These are phyloP conservation scores for Myoxocephalus aenaeus DNA, from an alignment of 2,797 vertebrate species.

Conservation along the genomic window DNA sequence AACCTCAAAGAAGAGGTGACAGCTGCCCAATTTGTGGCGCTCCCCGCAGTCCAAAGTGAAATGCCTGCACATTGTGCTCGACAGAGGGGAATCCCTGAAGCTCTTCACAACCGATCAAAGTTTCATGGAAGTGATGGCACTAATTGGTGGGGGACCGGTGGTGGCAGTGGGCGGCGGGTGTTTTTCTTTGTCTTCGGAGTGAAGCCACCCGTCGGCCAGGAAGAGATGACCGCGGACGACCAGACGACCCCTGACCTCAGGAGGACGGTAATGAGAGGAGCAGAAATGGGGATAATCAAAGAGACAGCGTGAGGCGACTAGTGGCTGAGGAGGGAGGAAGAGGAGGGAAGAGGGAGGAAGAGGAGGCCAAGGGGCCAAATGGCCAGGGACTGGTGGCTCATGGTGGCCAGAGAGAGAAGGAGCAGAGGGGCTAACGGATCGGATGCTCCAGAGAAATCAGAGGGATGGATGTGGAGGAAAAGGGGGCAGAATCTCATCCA, in stretches of 20 bases:
- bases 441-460: slow-evolving; percentile 24
- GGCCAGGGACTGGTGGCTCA: slow-evolving; percentile 33
- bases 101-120: slow-evolving; percentile 61
- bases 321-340: slow-evolving; percentile 22
- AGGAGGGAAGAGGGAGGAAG: neutral
- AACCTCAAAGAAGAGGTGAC: slow-evolving; percentile 74
- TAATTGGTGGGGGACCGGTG: slow-evolving; percentile 66
- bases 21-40: slow-evolving; percentile 68
- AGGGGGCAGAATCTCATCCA: neutral
- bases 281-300: slow-evolving; percentile 62
- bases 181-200: slow-evolving; percentile 52
- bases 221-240: slow-evolving; percentile 45
- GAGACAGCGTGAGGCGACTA: slow-evolving; percentile 60
- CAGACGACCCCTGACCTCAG: slow-evolving; percentile 61
- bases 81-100: slow-evolving; percentile 63
- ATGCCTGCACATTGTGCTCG: slow-evolving; percentile 56
- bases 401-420: slow-evolving; percentile 14
- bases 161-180: slow-evolving; percentile 33
- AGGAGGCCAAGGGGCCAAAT: slow-evolving; percentile 35
- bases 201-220: slow-evolving; percentile 42
- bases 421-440: slow-evolving; percentile 16
- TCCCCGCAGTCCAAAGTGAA: slow-evolving; percentile 52
- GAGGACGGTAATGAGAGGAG: slow-evolving; percentile 55
- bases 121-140: slow-evolving; percentile 54
- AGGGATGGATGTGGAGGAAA: neutral